A percentile compares a stretch with the other conserved stretches of the same genome.
Evolutionary conservation across 2,888 invertebrate species (phyloP).

Genomic region (Mimas tiliae): DNA sequence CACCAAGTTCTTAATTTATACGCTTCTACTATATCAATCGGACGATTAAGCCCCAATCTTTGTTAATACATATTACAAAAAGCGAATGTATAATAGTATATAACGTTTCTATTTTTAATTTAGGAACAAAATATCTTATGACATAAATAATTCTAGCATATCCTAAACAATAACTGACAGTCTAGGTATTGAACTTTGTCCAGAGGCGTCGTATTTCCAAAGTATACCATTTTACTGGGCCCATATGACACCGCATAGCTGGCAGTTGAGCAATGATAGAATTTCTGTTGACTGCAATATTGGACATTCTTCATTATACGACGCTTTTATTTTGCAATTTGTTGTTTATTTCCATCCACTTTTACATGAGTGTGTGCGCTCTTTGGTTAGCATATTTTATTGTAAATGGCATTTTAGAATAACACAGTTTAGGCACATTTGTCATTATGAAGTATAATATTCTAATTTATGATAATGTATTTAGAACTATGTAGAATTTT

Average conservation of each 20-base stretch:
- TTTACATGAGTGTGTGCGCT: neutral
- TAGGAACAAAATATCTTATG: neutral
- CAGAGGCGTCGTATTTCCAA: conserved; percentile 42
- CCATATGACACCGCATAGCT: conserved; percentile 41
- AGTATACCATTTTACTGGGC: conserved; percentile 37
- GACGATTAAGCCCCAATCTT: no score
- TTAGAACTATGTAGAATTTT: neutral
- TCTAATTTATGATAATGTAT: neutral
- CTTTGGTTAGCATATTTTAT: neutral
- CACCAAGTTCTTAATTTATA: no score
- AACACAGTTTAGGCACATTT: neutral
- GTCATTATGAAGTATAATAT: neutral
- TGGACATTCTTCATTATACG: conserved; percentile 25
- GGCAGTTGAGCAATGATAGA: conserved; percentile 47
- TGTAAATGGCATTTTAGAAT: conserved; percentile 4
- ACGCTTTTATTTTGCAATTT: conserved; percentile 22
- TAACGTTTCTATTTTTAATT: neutral
- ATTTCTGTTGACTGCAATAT: conserved; percentile 27
- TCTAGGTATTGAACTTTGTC: conserved; percentile 31
- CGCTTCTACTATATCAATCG: no score
- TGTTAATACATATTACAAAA: no score
- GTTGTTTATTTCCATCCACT: conserved; percentile 10
- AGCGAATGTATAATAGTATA: neutral
- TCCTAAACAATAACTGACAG: conserved; percentile 24
- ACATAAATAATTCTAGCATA: conserved; percentile 23